phyloP scores from a whole-genome alignment of 2,888 invertebrate species.

The Meghimatium bilineatum region DNA sequence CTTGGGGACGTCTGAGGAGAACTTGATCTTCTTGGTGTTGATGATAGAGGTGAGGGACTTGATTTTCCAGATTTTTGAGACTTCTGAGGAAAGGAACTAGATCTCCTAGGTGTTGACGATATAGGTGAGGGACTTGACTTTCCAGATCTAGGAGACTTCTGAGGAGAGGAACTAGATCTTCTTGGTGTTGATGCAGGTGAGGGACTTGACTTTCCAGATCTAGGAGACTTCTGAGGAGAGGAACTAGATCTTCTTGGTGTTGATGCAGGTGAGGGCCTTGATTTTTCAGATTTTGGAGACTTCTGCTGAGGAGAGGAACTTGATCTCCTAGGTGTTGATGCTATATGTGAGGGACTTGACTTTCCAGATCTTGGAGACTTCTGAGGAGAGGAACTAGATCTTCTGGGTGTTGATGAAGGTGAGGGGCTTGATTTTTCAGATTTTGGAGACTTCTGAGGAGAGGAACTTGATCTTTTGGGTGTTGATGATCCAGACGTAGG shows the following conservation, averaged over 20 bases:
- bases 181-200: conserved; percentile 17
- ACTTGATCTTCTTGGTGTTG: not conserved
- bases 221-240: conserved; percentile 24
- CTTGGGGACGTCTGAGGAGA: not conserved
- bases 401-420: not conserved
- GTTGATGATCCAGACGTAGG: not conserved
- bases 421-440: not conserved
- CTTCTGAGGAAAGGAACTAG: conserved; percentile 23
- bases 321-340: not conserved
- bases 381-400: not conserved
- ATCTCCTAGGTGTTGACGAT: conserved; percentile 1
- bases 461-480: not conserved
- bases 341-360: not conserved
- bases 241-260: not conserved
- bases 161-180: not conserved
- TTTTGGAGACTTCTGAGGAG: conserved; percentile 5
- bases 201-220: not conserved
- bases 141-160: not conserved
- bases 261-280: conserved; percentile 15
- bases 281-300: not conserved
- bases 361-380: conserved; percentile 20
- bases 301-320: conserved; percentile 37
- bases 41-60: conserved; percentile 22
- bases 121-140: not conserved
- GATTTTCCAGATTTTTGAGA: conserved; percentile 2